Evolutionary conservation across 2,888 invertebrate species (phyloP).

Genomic region (Acronicta alni): DNA sequence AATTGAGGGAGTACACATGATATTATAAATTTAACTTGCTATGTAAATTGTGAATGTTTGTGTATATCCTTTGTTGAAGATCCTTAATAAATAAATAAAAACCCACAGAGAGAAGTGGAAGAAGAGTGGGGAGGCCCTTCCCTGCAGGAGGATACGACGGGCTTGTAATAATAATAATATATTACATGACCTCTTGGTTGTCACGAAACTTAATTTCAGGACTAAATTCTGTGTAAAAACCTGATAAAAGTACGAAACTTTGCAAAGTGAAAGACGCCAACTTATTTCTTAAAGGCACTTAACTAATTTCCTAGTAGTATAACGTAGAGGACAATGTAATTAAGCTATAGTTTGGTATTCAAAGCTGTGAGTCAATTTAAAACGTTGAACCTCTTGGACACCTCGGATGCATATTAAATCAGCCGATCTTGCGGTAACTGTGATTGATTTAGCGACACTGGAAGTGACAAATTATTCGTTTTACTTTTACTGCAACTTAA

Average conservation of each 20-base stretch:
- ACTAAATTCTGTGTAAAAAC: not conserved
- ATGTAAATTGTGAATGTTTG: too few species aligned
- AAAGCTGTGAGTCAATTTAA: slow-evolving; percentile 80
- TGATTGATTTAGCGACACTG: slow-evolving; percentile 48
- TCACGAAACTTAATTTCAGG: not conserved
- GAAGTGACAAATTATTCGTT: slow-evolving; percentile 48
- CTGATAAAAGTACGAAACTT: not conserved
- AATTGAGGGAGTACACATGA: too few species aligned
- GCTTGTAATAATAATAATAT: not conserved
- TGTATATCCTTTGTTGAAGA: too few species aligned
- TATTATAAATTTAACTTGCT: too few species aligned
- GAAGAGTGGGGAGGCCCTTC: too few species aligned
- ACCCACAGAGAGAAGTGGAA: too few species aligned
- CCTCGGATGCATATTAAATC: slow-evolving; percentile 85
- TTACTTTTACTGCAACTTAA: not conserved
- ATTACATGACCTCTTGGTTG: not conserved
- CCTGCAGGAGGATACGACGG: too few species aligned
- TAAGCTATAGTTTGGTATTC: slow-evolving; percentile 77
- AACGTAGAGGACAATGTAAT: slow-evolving; percentile 65
- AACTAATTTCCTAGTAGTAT: slow-evolving; percentile 47
- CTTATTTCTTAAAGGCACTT: slow-evolving; percentile 40
- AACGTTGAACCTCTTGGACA: slow-evolving; percentile 81
- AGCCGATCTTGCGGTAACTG: slow-evolving; percentile 69
- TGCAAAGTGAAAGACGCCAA: slow-evolving; percentile 5
- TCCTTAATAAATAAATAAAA: too few species aligned